Evolutionary conservation across 2,113 vertebrate species (phyloP), one percentile per base, ranked within the genome.

Genomic region (Lutjanus erythropterus): DNA sequence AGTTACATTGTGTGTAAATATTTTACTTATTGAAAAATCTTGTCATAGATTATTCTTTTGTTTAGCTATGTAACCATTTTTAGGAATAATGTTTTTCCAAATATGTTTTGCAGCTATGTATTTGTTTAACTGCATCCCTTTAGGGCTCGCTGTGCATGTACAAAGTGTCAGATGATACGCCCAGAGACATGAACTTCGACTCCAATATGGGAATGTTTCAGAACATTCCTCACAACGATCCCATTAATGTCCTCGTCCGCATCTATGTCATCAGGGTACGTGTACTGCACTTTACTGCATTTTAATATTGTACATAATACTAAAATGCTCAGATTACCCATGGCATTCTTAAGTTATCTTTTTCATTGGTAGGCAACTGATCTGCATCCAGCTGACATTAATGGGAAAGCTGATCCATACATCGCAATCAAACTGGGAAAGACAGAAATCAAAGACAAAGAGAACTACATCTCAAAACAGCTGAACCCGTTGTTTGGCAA

Each of bases 401-500:
- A 99, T 0, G 98, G 98, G 27, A 99, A 99, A 88, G 98, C 98
- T 0, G 98, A 99, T 73, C 98, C 98, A 6, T 99, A 99, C 31
- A 95, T 99, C 0, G 95, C 95, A 83, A 98, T 99, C 91, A 97
- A 93, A 86, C 94, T 99, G 31, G 98, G 98, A 23, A 99, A 98
- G 92, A 96, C 96, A 0, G 98, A 99, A 81, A 96, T 99, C 87
- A 98, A 97, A 25, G 98, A 99, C 95, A 99, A 99, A 88, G 98
- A 99, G 90, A 99, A 98, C 88, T 99, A 99, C 91, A 98, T 99
- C 89, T 99, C 98, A 59, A 99, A 99, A 89, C 98, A 99, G 91
- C 93, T 99, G 59, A 99, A 99, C 89, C 98, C 98, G 0, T 86
- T 99, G 78, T 99, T 99, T 72, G 98, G 98, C 78, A 99, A 99